A percentile compares a stretch with the other conserved stretches of the same genome.
These are phyloP conservation scores for Ophion ventricosus DNA, from an alignment of 2,888 invertebrate genomes.

Conservation along the genomic window DNA sequence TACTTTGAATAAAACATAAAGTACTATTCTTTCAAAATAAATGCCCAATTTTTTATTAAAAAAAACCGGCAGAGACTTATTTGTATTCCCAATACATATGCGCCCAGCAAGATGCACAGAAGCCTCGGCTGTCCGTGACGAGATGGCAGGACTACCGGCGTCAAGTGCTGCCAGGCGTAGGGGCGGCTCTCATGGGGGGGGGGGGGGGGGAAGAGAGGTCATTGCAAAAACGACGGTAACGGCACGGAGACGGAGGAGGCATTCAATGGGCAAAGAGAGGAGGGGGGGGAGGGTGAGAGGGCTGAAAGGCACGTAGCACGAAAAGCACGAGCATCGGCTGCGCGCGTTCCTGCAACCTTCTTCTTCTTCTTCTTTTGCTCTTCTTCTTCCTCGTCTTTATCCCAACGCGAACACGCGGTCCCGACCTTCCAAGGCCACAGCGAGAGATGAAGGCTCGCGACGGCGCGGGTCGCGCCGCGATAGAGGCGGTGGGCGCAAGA, in stretches of 20 bases:
- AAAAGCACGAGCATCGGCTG: constrained; percentile 22
- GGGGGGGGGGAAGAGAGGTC: neutral
- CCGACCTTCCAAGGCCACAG: constrained; percentile 71
- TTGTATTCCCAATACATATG: too few relatives aligned
- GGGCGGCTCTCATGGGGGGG: neutral
- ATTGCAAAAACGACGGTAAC: neutral
- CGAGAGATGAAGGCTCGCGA: constrained; percentile 47
- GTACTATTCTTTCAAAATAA: too few relatives aligned
- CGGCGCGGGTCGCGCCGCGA: neutral
- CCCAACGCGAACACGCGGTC: constrained; percentile 49
- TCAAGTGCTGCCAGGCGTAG: too few relatives aligned
- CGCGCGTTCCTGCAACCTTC: constrained; percentile 54
- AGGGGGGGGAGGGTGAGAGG: neutral
- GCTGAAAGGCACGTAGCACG: constrained; percentile 15
- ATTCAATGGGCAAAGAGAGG: neutral
- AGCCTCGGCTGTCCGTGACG: neutral
- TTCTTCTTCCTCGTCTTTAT: constrained; percentile 38
- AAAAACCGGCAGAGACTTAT: too few relatives aligned
- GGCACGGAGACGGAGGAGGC: neutral
- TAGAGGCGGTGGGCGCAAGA: neutral
- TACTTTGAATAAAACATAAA: too few relatives aligned
- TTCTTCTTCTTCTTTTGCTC: neutral
- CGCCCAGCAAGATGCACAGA: constrained; percentile 25
- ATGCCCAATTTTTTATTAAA: too few relatives aligned
- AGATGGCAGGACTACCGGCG: too few relatives aligned